Percentiles rank a stretch among this genome's conserved stretches.
Conservation (phyloP, 1,140 invertebrate genomes). For the Metaphire vulgaris region DNA sequence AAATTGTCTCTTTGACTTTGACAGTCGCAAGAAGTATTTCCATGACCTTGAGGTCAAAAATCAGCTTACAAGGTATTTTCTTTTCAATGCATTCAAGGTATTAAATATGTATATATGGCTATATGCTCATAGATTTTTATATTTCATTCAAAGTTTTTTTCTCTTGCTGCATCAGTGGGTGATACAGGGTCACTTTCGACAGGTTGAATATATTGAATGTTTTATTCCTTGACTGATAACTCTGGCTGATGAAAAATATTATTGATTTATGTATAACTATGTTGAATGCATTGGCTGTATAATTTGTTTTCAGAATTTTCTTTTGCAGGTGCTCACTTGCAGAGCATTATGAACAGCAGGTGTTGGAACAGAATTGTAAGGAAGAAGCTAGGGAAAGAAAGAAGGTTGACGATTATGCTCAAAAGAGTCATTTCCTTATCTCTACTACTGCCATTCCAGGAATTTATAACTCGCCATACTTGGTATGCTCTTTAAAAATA, state of each 20-base stretch:
- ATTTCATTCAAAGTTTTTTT: too few relatives aligned
- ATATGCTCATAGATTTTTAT: too few relatives aligned
- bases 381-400: conserved; percentile 36
- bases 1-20: conserved; percentile 52
- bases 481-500: conserved; percentile 17
- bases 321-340: neutral
- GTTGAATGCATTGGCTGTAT: too few relatives aligned
- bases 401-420: conserved; percentile 36
- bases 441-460: conserved; percentile 50
- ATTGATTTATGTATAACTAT: neutral
- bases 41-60: conserved; percentile 49
- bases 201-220: too few relatives aligned
- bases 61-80: conserved; percentile 45
- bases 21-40: conserved; percentile 49
- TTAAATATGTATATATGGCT: too few relatives aligned
- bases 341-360: neutral
- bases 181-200: too few relatives aligned
- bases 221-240: too few relatives aligned
- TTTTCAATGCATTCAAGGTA: too few relatives aligned
- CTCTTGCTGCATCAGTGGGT: too few relatives aligned
- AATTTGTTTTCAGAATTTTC: too few relatives aligned
- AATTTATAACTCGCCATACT: conserved; percentile 51
- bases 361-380: conserved; percentile 33
- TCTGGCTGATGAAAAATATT: too few relatives aligned
- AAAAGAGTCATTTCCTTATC: conserved; percentile 49